Base-by-base conservation (phyloP, 92 coral and sea anemone genomes). In the Bergia sp. region DNA sequence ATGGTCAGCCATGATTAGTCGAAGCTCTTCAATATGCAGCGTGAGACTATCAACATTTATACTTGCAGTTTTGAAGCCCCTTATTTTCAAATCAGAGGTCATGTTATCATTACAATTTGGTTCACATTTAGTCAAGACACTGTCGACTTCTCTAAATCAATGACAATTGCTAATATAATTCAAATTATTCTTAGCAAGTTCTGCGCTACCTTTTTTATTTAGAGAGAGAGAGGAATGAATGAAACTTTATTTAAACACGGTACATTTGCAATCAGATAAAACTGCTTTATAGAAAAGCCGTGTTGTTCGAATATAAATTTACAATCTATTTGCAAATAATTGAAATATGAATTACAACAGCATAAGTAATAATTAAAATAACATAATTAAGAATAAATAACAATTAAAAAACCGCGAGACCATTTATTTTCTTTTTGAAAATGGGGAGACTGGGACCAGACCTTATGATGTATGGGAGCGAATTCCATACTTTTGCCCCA, bases 11-110 rank as follows among this genome's bases (percentile, higher is more conserved):
- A 29, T 29, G 29, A 29, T 29, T 29, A 29, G 37, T 82, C 88
- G 55, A 77, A 90, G 76, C 67, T 90, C 89, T 57, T 84, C 89
- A 90, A 90, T 73, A 77, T 90, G 91, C 53, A 73, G 37, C 38
- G 53, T 65, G 13, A 82, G 81, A 78, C 88, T 82, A n/a, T 37
- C 82, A 39, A 89, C 66, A 53, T 89, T 81, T 69, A 73, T 45
- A 42, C 82, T 57, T 15, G 91, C 91, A 40, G 81, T 44, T 61
- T 88, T 80, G n/a, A 88, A 88, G 61, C 90, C 90, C 37, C 90
- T 79, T 61, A 79, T 74, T 82, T 82, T 88, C 86, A 82, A 18
- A 64, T 38, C 76, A 83, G 87, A 7, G 87, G 87, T 66, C 87
- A 66, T 83, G 37, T 58, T 41, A 38, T 82, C 86, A 82, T 83